A percentile compares a stretch with the other conserved stretches of the same genome.
These are phyloP conservation scores for Mesitornis unicolor DNA, from an alignment of 2,113 vertebrate species.

Conservation along the genomic window DNA sequence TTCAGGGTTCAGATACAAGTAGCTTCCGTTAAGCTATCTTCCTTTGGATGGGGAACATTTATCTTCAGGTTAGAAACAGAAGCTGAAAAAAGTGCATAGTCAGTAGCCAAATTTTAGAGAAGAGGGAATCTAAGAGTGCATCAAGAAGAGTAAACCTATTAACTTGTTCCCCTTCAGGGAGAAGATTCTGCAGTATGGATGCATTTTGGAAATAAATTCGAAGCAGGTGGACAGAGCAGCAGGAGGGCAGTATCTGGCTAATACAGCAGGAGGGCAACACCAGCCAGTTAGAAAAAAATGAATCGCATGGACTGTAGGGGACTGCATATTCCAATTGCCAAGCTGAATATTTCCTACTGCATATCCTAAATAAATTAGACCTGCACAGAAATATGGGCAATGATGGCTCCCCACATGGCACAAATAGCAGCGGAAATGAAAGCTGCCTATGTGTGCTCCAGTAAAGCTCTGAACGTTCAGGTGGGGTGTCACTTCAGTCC, in stretches of 20 bases:
- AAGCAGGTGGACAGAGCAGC: slow-evolving; percentile 74
- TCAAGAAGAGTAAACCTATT: slow-evolving; percentile 64
- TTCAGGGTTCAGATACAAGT: not conserved
- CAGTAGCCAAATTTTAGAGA: slow-evolving; percentile 29
- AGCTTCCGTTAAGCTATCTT: not conserved
- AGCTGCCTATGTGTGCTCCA: not conserved
- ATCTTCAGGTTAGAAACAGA: slow-evolving; percentile 31
- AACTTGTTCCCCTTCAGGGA: slow-evolving; percentile 53
- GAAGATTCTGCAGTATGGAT: slow-evolving; percentile 31
- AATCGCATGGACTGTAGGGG: slow-evolving; percentile 31
- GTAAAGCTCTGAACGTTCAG: not conserved
- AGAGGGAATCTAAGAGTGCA: slow-evolving; percentile 40
- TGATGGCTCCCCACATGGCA: not conserved
- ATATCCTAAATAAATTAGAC: slow-evolving; percentile 59
- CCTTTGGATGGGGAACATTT: not conserved
- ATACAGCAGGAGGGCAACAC: slow-evolving; percentile 46
- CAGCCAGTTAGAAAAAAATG: slow-evolving; percentile 51
- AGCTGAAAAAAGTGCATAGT: not conserved
- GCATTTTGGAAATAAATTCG: slow-evolving; percentile 69
- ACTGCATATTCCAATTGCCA: slow-evolving; percentile 66
- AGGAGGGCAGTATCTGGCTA: slow-evolving; percentile 38
- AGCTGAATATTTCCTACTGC: slow-evolving; percentile 47
- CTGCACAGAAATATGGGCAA: not conserved
- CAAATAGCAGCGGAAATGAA: not conserved
- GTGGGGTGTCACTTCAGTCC: not conserved